Percentiles rank a stretch among this genome's conserved stretches.
Evolutionary conservation across 1,140 invertebrate species (phyloP).

Genomic region (Aleiodes sp.): DNA sequence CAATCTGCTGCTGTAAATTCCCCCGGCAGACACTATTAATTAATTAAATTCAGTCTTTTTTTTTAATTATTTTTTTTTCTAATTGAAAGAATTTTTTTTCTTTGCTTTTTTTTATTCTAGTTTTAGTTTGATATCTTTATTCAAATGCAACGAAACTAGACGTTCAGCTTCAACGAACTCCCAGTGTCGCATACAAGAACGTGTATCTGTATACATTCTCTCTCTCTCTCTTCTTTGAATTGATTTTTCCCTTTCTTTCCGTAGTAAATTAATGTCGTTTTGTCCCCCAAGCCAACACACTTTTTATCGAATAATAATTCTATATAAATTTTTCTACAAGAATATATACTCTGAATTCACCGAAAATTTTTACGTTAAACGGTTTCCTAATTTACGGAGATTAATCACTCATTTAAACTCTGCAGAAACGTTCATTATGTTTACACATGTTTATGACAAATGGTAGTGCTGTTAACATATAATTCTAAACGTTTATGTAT

Average conservation of each 20-base stretch:
- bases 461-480: not conserved
- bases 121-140: not conserved
- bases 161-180: constrained; percentile 18
- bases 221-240: not conserved
- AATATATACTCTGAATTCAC: constrained; percentile 21
- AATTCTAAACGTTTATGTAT: not conserved
- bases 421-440: not conserved
- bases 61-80: constrained; percentile 1
- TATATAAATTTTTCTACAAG: constrained; percentile 31
- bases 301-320: not conserved
- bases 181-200: not conserved
- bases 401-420: not conserved
- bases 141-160: not conserved
- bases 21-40: constrained; percentile 4
- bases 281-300: not conserved
- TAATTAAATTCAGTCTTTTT: constrained; percentile 27
- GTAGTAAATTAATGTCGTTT: constrained; percentile 12
- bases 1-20: not conserved
- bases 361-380: not conserved
- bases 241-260: not conserved
- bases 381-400: not conserved
- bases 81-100: constrained; percentile 8
- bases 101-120: not conserved
- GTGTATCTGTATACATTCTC: not conserved
- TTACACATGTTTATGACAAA: not conserved